Evolutionary conservation across 2,888 invertebrate species (phyloP).

Genomic region (Heliothis peltigera): DNA sequence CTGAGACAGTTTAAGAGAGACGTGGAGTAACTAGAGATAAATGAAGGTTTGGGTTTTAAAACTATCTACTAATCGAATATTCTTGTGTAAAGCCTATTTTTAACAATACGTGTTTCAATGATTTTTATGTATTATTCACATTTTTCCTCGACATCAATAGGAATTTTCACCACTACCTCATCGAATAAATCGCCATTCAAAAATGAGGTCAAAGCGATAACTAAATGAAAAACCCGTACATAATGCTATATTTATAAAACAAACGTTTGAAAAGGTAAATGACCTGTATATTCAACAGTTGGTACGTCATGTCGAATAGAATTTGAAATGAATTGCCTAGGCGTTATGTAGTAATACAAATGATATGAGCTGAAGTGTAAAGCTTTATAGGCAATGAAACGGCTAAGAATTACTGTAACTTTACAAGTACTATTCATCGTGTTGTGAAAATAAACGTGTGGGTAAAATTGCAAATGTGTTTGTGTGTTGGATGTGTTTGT

Average conservation of each 20-base stretch:
- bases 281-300: constrained; percentile 43
- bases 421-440: no score
- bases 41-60: neutral
- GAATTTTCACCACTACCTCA: neutral
- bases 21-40: neutral
- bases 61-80: no score
- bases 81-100: neutral
- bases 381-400: constrained; percentile 21
- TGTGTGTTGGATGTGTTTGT: no score
- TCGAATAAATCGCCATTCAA: constrained; percentile 11
- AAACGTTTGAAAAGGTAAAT: constrained; percentile 35
- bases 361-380: constrained; percentile 8
- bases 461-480: no score
- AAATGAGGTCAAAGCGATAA: constrained; percentile 38
- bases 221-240: constrained; percentile 17
- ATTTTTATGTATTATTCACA: neutral
- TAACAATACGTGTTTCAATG: no score
- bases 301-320: constrained; percentile 28
- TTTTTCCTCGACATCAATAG: neutral
- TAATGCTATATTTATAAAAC: constrained; percentile 48
- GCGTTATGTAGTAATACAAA: constrained; percentile 19
- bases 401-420: neutral
- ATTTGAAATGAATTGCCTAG: constrained; percentile 24
- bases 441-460: no score
- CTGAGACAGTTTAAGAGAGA: neutral